Evolutionary conservation across 2,888 invertebrate genomes (phyloP).

Genomic region (Amphiduros pacificus): DNA sequence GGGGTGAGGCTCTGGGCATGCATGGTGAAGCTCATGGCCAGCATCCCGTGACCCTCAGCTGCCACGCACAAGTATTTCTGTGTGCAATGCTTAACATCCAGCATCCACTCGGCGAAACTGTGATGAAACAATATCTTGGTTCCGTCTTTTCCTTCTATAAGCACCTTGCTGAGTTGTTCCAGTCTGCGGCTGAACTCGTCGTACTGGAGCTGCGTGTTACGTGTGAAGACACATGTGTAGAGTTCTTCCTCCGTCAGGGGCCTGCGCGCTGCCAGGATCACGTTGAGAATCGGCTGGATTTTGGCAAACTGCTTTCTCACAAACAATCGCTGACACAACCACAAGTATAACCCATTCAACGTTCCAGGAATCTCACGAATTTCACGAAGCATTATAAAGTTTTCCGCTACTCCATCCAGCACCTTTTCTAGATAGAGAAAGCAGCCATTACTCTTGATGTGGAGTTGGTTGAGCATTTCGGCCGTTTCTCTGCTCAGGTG

Average conservation of each 20-base stretch:
- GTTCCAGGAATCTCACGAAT: conserved; percentile 94
- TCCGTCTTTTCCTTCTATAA: conserved; percentile 72
- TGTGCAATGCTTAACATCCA: conserved; percentile 97
- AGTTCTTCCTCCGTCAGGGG: conserved; percentile 77
- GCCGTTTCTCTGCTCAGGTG: conserved; percentile 90
- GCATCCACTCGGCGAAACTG: conserved; percentile 91
- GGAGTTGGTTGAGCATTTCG: conserved; percentile 89
- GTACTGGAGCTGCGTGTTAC: conserved; percentile 70
- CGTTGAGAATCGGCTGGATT: conserved; percentile 73
- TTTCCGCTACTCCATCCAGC: conserved; percentile 87
- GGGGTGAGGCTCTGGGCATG: conserved; percentile 62
- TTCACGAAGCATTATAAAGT: conserved; percentile 83
- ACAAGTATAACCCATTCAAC: conserved; percentile 89
- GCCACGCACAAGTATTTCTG: conserved; percentile 80
- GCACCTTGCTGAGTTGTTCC: conserved; percentile 60
- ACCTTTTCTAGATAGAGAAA: conserved; percentile 59
- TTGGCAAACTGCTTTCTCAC: conserved; percentile 83
- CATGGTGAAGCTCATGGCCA: conserved; percentile 69
- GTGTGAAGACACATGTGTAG: conserved; percentile 79
- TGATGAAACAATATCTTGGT: conserved; percentile 81
- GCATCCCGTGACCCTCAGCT: conserved; percentile 76
- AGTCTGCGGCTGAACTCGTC: conserved; percentile 49
- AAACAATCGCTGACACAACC: conserved; percentile 91
- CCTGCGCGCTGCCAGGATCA: conserved; percentile 82
- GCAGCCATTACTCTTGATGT: conserved; percentile 91